Conservation (phyloP, 2,113 vertebrate genomes). For the Pongo abelii region DNA sequence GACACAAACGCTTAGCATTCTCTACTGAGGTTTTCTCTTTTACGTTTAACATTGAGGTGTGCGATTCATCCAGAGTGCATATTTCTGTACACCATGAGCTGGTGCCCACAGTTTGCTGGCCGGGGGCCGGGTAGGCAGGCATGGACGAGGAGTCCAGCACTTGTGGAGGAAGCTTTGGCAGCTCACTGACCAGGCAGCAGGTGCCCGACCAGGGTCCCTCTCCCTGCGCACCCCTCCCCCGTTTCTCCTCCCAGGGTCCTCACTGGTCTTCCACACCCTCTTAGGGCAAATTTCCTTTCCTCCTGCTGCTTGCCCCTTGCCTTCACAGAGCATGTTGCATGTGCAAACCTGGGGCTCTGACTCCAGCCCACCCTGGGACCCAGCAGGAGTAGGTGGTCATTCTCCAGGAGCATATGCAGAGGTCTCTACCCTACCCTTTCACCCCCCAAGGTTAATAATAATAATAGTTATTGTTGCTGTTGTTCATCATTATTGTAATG, state of each 20-base stretch:
- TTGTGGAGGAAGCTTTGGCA: no score
- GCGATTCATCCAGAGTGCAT: no score
- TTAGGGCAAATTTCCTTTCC: background rate
- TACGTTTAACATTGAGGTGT: no score
- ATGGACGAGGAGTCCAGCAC: no score
- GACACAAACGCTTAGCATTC: no score
- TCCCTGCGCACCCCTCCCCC: fast-evolving
- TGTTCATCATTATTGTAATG: background rate
- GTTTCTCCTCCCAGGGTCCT: background rate
- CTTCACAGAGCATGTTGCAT: background rate
- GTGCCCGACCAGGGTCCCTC: no score
- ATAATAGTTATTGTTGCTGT: background rate
- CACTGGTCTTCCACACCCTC: background rate
- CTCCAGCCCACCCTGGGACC: background rate
- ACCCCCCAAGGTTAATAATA: background rate
- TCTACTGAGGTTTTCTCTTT: no score
- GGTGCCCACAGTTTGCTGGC: no score
- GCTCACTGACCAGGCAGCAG: no score
- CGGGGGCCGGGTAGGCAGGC: no score
- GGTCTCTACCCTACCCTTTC: background rate
- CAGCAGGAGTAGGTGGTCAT: background rate
- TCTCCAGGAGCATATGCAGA: background rate
- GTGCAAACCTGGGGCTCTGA: no score
- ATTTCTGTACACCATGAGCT: no score
- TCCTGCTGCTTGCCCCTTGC: fast-evolving